These are phyloP conservation scores for Amiota communis DNA, from an alignment of 2,888 invertebrate genomes.

Conservation along the genomic window DNA sequence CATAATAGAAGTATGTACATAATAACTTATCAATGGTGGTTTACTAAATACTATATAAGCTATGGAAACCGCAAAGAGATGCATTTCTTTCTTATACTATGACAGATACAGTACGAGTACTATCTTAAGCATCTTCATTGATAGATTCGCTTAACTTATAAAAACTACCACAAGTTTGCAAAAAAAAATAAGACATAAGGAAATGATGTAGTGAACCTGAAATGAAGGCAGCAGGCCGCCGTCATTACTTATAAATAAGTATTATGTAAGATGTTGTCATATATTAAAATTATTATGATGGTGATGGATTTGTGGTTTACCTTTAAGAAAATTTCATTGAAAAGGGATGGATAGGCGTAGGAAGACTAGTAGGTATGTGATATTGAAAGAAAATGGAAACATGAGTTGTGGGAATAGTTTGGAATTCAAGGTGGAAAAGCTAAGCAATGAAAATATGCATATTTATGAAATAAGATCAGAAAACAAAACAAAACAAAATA, in stretches of 20 bases:
- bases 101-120: neutral
- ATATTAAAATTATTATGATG: too few species aligned
- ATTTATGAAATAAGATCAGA: neutral
- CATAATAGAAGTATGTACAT: neutral
- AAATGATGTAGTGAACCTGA: neutral
- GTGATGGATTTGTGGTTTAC: slow-evolving; percentile 3
- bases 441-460: slow-evolving; percentile 4
- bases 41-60: neutral
- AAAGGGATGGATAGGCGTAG: too few species aligned
- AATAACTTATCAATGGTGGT: neutral
- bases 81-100: neutral
- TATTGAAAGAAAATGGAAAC: too few species aligned
- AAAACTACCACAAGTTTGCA: neutral
- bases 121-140: neutral
- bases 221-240: slow-evolving; percentile 11
- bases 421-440: slow-evolving; percentile 1
- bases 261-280: slow-evolving; percentile 3
- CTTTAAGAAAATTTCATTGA: too few species aligned
- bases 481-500: slow-evolving; percentile 12
- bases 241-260: too few species aligned
- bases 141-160: neutral
- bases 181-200: neutral
- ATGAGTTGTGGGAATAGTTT: too few species aligned
- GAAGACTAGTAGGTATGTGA: too few species aligned
- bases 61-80: neutral